phyloP scores from a whole-genome alignment of 2,113 vertebrate genomes.

The Oncorhynchus gorbuscha region DNA sequence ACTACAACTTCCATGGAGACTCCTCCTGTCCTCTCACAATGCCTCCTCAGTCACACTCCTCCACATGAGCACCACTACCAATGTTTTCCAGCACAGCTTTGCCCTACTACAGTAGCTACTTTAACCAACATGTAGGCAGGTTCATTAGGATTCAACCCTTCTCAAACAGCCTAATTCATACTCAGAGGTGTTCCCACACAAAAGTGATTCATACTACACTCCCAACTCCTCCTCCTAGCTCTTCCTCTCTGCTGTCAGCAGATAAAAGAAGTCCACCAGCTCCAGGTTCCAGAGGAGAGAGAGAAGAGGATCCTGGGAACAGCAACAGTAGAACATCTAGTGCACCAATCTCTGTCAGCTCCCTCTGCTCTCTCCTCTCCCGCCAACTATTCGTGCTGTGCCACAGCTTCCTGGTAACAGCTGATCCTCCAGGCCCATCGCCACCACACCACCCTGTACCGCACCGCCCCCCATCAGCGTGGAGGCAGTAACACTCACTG shows the following conservation, averaged over 20 bases:
- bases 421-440: conserved; percentile 55
- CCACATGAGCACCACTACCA: no score
- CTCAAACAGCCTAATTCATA: no score
- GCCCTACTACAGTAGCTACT: no score
- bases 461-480: conserved; percentile 44
- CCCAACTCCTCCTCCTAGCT: not conserved
- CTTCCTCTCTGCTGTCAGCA: not conserved
- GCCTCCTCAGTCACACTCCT: no score
- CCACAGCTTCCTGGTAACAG: conserved; percentile 54
- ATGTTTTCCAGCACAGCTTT: no score
- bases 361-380: conserved; percentile 2
- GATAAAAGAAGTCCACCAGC: no score
- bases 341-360: not conserved
- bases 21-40: no score
- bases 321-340: not conserved
- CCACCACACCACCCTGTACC: not conserved
- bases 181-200: no score
- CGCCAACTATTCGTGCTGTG: conserved; percentile 28
- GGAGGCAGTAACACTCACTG: conserved; percentile 55
- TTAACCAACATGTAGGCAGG: no score
- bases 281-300: no score
- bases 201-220: not conserved
- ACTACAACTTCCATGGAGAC: no score
- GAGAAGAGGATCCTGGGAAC: not conserved
- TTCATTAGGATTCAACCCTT: no score